Conservation (phyloP, 2,113 vertebrate species). For the Diadophis punctatus region DNA sequence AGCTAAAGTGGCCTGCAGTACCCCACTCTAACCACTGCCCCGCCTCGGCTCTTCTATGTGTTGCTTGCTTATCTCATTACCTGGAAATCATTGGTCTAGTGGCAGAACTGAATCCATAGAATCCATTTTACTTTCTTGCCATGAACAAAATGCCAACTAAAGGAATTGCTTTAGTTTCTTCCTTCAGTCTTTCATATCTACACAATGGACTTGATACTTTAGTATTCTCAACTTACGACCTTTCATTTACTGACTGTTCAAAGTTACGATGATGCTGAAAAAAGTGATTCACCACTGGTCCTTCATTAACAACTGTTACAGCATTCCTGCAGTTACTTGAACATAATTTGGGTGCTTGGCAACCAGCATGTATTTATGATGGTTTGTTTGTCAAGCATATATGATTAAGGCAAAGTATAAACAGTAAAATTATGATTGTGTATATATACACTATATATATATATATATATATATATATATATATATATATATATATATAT, state of each 20-base stretch:
- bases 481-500: no score
- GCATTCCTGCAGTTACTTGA: neutral
- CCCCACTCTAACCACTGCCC: no score
- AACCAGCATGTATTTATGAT: neutral
- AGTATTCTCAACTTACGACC: neutral
- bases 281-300: neutral
- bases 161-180: neutral
- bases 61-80: conserved; percentile 29
- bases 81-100: neutral
- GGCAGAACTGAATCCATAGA: conserved; percentile 7
- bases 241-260: neutral
- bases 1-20: no score
- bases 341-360: neutral
- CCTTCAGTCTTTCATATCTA: neutral
- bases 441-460: no score
- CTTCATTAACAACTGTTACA: neutral
- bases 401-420: no score
- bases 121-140: neutral
- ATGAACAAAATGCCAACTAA: conserved; percentile 3
- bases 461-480: no score
- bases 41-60: no score
- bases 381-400: no score
- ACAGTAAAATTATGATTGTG: no score
- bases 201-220: neutral
- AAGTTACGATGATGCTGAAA: neutral